phyloP scores from a whole-genome alignment of 2,888 invertebrate species.

The Hypomecis atomaria region DNA sequence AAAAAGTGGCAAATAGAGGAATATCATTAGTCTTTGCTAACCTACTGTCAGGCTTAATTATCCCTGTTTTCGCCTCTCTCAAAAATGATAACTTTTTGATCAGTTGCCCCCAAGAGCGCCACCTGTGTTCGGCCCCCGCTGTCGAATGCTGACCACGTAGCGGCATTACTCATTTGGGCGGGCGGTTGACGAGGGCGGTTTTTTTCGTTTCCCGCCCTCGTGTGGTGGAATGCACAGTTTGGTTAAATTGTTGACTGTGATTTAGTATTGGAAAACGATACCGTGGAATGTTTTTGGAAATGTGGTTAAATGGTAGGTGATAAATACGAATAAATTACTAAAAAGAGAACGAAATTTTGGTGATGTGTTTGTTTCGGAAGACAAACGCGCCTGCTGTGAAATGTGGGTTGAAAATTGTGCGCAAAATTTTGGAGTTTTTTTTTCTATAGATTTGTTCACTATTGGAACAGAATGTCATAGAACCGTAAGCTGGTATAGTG shows the following conservation, averaged over 20 bases:
- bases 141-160: slow-evolving; percentile 59
- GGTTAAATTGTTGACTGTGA: slow-evolving; percentile 45
- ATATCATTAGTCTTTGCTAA: too few species aligned
- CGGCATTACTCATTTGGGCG: slow-evolving; percentile 64
- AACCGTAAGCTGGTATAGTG: too few species aligned
- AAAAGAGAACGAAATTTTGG: background rate
- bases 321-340: slow-evolving; percentile 18
- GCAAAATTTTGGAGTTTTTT: too few species aligned
- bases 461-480: too few species aligned
- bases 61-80: background rate
- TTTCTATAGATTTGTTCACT: too few species aligned
- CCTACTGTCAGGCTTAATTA: too few species aligned
- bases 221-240: slow-evolving; percentile 30
- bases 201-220: slow-evolving; percentile 49
- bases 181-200: slow-evolving; percentile 53
- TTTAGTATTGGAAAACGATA: slow-evolving; percentile 45
- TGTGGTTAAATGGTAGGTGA: slow-evolving; percentile 19
- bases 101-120: background rate
- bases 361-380: slow-evolving; percentile 3
- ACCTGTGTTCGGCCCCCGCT: slow-evolving; percentile 34
- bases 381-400: background rate
- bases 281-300: slow-evolving; percentile 25
- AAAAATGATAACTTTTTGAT: background rate
- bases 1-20: too few species aligned
- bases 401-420: background rate